These are phyloP conservation scores for Lophius piscatorius DNA, from an alignment of 2,113 vertebrate species.

Conservation along the genomic window DNA sequence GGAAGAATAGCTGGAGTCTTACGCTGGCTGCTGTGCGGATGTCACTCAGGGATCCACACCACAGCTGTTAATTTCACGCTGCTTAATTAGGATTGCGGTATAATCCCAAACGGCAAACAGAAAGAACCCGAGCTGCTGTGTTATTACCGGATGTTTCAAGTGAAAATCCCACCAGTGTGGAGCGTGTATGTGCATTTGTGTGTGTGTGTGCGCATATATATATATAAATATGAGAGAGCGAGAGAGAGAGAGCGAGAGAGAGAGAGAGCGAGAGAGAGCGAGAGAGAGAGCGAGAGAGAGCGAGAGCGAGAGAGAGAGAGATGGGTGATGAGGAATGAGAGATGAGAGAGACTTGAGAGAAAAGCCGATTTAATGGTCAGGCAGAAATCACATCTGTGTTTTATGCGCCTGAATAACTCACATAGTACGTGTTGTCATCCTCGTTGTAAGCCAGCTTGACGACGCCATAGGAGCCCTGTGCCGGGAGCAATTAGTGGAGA, in stretches of 20 bases:
- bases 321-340: too few species aligned
- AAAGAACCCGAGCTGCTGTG: conserved; percentile 18
- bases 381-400: conserved; percentile 19
- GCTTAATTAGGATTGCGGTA: conserved; percentile 42
- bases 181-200: background rate
- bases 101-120: conserved; percentile 22
- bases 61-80: conserved; percentile 11
- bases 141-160: conserved; percentile 3
- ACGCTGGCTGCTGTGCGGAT: too few species aligned
- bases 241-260: too few species aligned
- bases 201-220: conserved; percentile 1
- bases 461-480: conserved; percentile 98
- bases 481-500: too few species aligned
- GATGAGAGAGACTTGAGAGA: too few species aligned
- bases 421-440: conserved; percentile 97
- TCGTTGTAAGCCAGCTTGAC: conserved; percentile 99
- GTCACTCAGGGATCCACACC: conserved; percentile 18
- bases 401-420: conserved; percentile 78
- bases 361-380: too few species aligned
- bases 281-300: too few species aligned
- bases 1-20: too few species aligned
- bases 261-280: too few species aligned
- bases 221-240: background rate
- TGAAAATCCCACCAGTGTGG: too few species aligned
- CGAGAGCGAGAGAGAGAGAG: too few species aligned